Evolutionary conservation across 2,797 vertebrate genomes (phyloP).

Genomic region (Sebastes jordani): DNA sequence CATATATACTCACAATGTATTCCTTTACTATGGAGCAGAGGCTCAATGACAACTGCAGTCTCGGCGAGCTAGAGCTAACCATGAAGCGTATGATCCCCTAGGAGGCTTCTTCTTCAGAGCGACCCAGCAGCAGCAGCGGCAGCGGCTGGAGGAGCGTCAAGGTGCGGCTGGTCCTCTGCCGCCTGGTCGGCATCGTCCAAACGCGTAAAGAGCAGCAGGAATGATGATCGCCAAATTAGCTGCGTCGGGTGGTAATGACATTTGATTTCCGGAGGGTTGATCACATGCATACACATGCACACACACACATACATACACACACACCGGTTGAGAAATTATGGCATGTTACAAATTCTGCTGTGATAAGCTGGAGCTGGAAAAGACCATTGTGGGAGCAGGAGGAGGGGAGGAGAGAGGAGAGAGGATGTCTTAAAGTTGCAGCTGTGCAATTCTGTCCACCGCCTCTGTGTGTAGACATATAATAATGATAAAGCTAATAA

Average conservation of each 20-base stretch:
- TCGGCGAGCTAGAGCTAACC: conserved; percentile 69
- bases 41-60: conserved; percentile 86
- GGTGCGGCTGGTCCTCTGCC: conserved; percentile 65
- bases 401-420: conserved; percentile 80
- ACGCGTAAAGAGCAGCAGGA: conserved; percentile 13
- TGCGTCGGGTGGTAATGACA: conserved; percentile 71
- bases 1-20: conserved; percentile 67
- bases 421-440: conserved; percentile 91
- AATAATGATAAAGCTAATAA: neutral
- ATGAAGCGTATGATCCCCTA: conserved; percentile 78
- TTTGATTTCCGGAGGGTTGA: conserved; percentile 67
- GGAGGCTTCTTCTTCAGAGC: conserved; percentile 66
- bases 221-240: conserved; percentile 45
- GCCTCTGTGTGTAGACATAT: neutral
- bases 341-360: conserved; percentile 93
- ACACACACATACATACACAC: neutral
- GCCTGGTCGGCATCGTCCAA: conserved; percentile 68
- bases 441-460: conserved; percentile 68
- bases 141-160: conserved; percentile 48
- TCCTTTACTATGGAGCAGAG: conserved; percentile 75
- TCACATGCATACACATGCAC: conserved; percentile 1
- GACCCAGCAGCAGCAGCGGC: conserved; percentile 2
- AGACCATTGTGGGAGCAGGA: conserved; percentile 88
- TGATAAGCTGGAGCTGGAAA: conserved; percentile 90
- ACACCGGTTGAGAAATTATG: conserved; percentile 89